Evolutionary conservation across 92 coral and sea anemone genomes (phyloP).

Genomic region (Zoanthus solanderi): DNA sequence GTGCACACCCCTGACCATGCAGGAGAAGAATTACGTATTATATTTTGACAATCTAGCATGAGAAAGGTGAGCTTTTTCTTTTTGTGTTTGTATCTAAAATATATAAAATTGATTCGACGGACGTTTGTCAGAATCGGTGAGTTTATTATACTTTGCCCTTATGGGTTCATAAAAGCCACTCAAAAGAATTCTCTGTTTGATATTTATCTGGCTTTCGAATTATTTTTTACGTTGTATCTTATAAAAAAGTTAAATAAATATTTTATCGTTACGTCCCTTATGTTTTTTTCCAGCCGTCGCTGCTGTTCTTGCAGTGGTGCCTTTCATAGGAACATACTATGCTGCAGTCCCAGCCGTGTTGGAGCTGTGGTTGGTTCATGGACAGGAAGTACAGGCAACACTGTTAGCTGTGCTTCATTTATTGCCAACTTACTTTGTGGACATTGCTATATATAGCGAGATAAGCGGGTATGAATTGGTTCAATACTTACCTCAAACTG

Average conservation of each 20-base stretch:
- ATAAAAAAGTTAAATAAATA: background rate
- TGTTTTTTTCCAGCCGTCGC: conserved; percentile 75
- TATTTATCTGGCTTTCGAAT: too few species aligned
- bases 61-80: too few species aligned
- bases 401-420: conserved; percentile 89
- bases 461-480: conserved; percentile 85
- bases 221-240: background rate
- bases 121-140: too few species aligned
- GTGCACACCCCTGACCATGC: too few species aligned
- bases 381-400: conserved; percentile 74
- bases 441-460: conserved; percentile 96
- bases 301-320: conserved; percentile 93
- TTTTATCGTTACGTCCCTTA: background rate
- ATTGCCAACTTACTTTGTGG: conserved; percentile 93
- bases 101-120: too few species aligned
- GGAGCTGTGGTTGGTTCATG: conserved; percentile 95
- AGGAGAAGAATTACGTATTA: too few species aligned
- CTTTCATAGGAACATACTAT: conserved; percentile 96
- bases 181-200: too few species aligned
- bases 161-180: too few species aligned
- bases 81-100: too few species aligned
- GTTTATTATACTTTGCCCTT: too few species aligned
- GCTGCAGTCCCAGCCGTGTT: conserved; percentile 94
- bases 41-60: too few species aligned
- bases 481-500: background rate